Conservation (phyloP, 2,888 invertebrate species). For the Epicampocera succincta region DNA sequence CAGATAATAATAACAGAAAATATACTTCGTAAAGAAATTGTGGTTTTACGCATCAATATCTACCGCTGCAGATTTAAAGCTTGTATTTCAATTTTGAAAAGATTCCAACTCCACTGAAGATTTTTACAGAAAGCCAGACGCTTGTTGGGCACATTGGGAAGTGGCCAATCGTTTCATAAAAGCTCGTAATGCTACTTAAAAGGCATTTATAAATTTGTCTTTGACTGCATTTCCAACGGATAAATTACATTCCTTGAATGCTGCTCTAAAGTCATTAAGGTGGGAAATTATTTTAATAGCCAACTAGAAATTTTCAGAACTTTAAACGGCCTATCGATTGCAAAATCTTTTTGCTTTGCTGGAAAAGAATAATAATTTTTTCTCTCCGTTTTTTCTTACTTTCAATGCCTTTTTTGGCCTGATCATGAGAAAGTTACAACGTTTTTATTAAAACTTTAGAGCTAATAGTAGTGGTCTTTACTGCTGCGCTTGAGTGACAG, state of each 20-base stretch:
- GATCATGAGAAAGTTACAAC: constrained; percentile 59
- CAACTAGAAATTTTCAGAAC: constrained; percentile 31
- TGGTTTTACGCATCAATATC: too few species aligned
- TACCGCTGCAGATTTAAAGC: too few species aligned
- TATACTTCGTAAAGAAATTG: too few species aligned
- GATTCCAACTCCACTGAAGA: too few species aligned
- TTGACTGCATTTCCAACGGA: neutral
- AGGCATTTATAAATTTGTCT: constrained; percentile 30
- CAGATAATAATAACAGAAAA: too few species aligned
- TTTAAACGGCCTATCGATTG: constrained; percentile 48
- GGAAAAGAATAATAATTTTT: constrained; percentile 16
- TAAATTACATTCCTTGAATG: constrained; percentile 12
- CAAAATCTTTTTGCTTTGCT: constrained; percentile 34
- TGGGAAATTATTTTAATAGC: constrained; percentile 52
- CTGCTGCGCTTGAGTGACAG: constrained; percentile 46
- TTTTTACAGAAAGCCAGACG: too few species aligned
- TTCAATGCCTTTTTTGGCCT: constrained; percentile 29
- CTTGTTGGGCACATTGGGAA: too few species aligned
- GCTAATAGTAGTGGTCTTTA: constrained; percentile 3
- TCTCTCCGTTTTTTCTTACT: neutral
- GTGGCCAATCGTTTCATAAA: too few species aligned
- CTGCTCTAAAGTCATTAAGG: constrained; percentile 32
- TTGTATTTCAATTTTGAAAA: too few species aligned
- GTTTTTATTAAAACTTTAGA: constrained; percentile 50
- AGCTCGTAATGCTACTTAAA: constrained; percentile 3